Percentiles rank a stretch among this genome's conserved stretches.
phyloP scores from a whole-genome alignment of 2,797 vertebrate genomes.

The Cercopithecus petaurista region DNA sequence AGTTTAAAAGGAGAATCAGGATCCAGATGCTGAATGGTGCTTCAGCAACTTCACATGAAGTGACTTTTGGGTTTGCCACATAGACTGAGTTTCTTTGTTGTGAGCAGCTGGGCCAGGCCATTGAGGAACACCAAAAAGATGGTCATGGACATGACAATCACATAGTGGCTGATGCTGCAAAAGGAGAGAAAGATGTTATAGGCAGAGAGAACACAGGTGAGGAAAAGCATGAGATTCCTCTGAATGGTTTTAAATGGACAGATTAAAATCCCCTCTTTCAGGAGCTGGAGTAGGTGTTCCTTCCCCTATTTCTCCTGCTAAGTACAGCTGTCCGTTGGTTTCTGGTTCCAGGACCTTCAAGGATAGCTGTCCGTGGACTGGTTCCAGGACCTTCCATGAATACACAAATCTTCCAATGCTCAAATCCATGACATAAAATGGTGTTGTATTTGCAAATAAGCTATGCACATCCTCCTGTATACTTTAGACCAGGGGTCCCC shows the following conservation, averaged over 20 bases:
- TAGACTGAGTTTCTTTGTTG: conserved; percentile 88
- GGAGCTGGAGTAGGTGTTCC: neutral
- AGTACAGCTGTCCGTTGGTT: neutral
- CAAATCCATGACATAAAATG: neutral
- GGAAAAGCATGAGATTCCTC: neutral
- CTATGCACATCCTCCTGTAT: neutral
- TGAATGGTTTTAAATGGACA: neutral
- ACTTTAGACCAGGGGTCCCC: neutral
- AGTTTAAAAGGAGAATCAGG: conserved; percentile 43
- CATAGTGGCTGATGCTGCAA: conserved; percentile 95
- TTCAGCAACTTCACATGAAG: conserved; percentile 83
- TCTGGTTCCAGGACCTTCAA: neutral
- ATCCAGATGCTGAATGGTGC: neutral
- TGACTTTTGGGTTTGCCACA: conserved; percentile 89
- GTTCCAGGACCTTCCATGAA: neutral
- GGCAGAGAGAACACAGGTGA: neutral
- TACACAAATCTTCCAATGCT: neutral
- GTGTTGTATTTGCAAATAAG: neutral
- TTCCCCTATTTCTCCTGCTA: neutral
- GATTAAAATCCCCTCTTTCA: neutral
- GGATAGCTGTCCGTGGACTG: neutral
- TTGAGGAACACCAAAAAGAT: conserved; percentile 97
- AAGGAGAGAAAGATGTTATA: neutral
- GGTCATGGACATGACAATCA: conserved; percentile 97
- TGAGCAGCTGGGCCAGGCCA: conserved; percentile 92